phyloP scores from a whole-genome alignment of 2,113 vertebrate genomes.

The Cephalopholis sonnerati region DNA sequence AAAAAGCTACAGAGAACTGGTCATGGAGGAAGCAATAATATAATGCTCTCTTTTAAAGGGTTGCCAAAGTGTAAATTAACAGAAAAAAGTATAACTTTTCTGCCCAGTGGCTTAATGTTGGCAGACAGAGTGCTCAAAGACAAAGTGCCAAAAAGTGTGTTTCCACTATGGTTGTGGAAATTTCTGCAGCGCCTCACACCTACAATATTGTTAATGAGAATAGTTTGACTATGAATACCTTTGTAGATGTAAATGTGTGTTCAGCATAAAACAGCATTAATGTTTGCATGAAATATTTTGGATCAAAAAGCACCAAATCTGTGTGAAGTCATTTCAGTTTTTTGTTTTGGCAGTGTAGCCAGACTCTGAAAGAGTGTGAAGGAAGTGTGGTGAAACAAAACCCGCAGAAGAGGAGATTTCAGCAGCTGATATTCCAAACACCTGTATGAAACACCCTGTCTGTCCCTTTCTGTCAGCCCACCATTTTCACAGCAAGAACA shows the following conservation, averaged over 20 bases:
- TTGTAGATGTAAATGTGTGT: not conserved
- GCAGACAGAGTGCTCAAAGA: not conserved
- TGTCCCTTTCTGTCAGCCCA: not conserved
- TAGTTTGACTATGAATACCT: not conserved
- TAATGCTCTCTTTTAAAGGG: too few relatives aligned
- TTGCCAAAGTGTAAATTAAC: not conserved
- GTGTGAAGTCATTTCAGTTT: not conserved
- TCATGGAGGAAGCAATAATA: not conserved
- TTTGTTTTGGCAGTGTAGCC: not conserved
- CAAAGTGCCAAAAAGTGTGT: not conserved
- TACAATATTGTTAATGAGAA: not conserved
- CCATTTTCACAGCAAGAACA: not conserved
- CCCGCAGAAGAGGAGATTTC: not conserved
- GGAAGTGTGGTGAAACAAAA: too few relatives aligned
- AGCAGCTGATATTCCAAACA: not conserved
- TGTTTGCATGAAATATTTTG: not conserved
- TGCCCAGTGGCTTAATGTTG: not conserved
- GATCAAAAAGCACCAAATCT: not conserved
- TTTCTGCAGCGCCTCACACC: not conserved
- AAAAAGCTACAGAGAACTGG: not conserved
- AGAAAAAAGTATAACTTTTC: not conserved
- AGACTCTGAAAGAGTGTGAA: not conserved
- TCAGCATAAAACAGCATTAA: not conserved
- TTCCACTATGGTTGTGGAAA: not conserved
- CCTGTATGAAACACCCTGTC: not conserved